Base-by-base conservation (phyloP, 2,888 invertebrate species). In the Xestia ashworthii region DNA sequence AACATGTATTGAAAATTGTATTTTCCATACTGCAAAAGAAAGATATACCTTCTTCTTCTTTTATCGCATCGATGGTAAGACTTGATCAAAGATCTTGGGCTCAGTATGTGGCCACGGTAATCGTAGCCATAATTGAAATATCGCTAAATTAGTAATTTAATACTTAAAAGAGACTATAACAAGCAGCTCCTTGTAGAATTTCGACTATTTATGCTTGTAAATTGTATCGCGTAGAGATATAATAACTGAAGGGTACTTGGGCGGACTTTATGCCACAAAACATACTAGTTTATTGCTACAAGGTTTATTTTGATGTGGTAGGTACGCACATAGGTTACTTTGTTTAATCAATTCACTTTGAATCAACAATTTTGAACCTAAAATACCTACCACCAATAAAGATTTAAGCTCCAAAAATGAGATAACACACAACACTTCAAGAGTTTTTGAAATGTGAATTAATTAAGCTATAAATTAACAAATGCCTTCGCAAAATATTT, bases 401-500 rank as follows among this genome's bases (percentile, higher is more conserved):
- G 14, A 69, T 50, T 75, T 64, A 44, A 77, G 44, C n/a, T 46
- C 14, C 2, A 11, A 70, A 82, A 70, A 67, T 83, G 58, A 55
- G n/a, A 67, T 50, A 65, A 22, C 1, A 65, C 9, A 38, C 9
- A 41, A 41, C 53, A 53, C 60, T 53, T 46, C 11, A 22, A 81
- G 32, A 81, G 25, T 74, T 58, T 81, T 44, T 65, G 19, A 60
- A 76, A 66, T 65, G 32, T 41, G 25, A 76, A 66, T 75, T 50
- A 60, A 60, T 76, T 32, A 50, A 72, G 60, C 25, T 14, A 64
- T 68, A 77, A 82, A 69, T 82, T 14, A 44, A 62, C 41, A 78
- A 67, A 78, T 68, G 64, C 5, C 38, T 44, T 5, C 22, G 38
- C 66, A 22, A 72, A 73, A 71, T 73, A 81, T 81, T 76, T 53